Evolutionary conservation across 2,113 vertebrate species (phyloP).

Genomic region (Ictalurus punctatus): DNA sequence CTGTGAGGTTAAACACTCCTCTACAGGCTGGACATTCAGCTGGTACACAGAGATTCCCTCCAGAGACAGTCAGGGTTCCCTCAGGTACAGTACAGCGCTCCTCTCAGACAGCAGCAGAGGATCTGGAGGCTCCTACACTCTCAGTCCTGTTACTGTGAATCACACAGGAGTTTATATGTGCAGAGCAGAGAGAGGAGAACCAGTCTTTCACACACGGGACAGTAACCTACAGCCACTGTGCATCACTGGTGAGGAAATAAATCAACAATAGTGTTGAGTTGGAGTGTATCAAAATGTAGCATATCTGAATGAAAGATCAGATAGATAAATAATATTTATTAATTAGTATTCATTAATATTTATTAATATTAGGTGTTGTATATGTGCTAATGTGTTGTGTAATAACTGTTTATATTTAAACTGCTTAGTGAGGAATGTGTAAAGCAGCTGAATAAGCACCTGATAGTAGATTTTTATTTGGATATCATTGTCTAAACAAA

Average conservation of each 20-base stretch:
- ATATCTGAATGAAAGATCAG: neutral
- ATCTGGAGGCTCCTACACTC: conserved; percentile 31
- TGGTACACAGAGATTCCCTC: too few species aligned
- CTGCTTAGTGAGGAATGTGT: too few species aligned
- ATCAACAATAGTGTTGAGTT: neutral
- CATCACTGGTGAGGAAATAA: conserved; percentile 48
- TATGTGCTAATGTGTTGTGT: too few species aligned
- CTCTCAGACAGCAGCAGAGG: too few species aligned
- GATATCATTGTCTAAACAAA: neutral
- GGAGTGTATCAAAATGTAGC: neutral
- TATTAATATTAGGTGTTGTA: too few species aligned
- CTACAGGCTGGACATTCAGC: too few species aligned
- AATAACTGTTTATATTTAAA: too few species aligned
- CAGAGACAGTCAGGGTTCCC: too few species aligned
- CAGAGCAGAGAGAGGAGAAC: conserved; percentile 44
- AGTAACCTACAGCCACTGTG: conserved; percentile 38
- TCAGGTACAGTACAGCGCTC: too few species aligned
- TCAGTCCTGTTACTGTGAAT: conserved; percentile 30
- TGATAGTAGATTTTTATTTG: too few species aligned
- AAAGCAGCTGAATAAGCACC: too few species aligned
- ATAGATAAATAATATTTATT: neutral
- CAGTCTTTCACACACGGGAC: conserved; percentile 35
- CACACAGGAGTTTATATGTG: conserved; percentile 52
- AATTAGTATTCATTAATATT: neutral
- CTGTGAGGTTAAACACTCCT: too few species aligned